Evolutionary conservation across 2,888 invertebrate species (phyloP).

Genomic region (Dusona sp.): DNA sequence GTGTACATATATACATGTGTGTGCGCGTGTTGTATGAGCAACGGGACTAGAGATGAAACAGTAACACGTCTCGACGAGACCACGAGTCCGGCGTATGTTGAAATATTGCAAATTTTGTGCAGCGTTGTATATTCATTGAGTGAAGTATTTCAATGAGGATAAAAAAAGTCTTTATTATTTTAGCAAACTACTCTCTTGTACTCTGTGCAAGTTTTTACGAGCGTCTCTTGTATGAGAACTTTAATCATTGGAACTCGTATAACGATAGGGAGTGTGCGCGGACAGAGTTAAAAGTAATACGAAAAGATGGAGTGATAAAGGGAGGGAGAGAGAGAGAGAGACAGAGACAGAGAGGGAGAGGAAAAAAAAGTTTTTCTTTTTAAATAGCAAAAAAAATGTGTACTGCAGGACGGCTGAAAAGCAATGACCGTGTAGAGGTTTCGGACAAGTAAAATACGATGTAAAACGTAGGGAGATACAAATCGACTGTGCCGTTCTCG

Average conservation of each 20-base stretch:
- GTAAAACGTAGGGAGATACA: slow-evolving; percentile 20
- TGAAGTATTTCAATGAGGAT: slow-evolving; percentile 15
- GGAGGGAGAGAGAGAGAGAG: neutral
- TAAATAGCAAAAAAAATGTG: neutral
- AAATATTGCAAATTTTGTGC: slow-evolving; percentile 6
- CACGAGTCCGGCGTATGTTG: neutral
- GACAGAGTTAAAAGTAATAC: neutral
- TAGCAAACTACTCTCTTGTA: neutral
- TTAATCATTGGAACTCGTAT: slow-evolving; percentile 10
- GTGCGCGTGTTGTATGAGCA: neutral
- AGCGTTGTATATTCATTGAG: slow-evolving; percentile 13
- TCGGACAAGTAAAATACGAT: slow-evolving; percentile 1
- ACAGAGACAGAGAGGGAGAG: neutral
- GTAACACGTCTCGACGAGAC: neutral
- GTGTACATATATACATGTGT: neutral
- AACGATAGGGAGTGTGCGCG: neutral
- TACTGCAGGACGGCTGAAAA: neutral
- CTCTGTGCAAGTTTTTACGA: slow-evolving; percentile 3
- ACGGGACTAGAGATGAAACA: slow-evolving; percentile 7
- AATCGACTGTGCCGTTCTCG: slow-evolving; percentile 19
- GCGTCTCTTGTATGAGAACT: neutral
- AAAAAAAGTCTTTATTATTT: slow-evolving; percentile 13
- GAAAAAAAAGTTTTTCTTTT: neutral
- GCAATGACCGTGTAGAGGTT: neutral
- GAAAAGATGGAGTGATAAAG: neutral